Evolutionary conservation across 2,888 invertebrate species (phyloP), one percentile per base, ranked within the genome.

Genomic region (Drosophila acutilabella): DNA sequence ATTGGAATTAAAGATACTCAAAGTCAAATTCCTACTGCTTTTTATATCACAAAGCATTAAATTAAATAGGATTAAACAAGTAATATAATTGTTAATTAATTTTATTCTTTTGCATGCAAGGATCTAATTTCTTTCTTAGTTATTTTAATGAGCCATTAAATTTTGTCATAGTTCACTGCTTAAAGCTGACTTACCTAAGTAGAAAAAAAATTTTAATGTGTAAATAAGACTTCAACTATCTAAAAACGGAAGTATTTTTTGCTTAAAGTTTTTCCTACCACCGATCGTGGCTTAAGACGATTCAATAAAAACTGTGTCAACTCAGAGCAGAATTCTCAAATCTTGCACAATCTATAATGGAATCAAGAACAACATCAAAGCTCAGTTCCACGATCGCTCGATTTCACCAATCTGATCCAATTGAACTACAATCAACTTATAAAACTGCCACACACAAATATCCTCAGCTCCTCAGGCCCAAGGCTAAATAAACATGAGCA

Each of bases 401-500:
- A 64, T 68, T 61, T 68, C 36, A 51, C 3, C 61, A 79, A 78
- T 69, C 79, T 56, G 51, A 59, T 59, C 26, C 69, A 69, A 74
- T 79, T 74, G 64, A 58, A 74, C 60, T 64, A 61, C 40, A 54
- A 11, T 30, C 13, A 30, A 50, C 48, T n/a, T 11, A 40, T 38
- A 23, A 47, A 36, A 16, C 33, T 59, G 20, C 50, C 48, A 45
- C 40, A 51, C 47, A 64, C 38, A 62, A 13, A 45, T 45, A 57
- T 64, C 36, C 59, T 50, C 42, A 47, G 42, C 66, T 62, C 51
- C 56, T 57, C 53, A 10, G 54, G 40, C 45, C 41, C 69, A 74
- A 76, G 75, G 75, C 79, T 79, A 78, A 74, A 54, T 64, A 58
- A 64, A 64, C 47, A 52, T 23, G 47, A 20, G 68, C 42, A 71